phyloP scores from a whole-genome alignment of 2,888 invertebrate genomes.

The Harpalus rubripes region DNA sequence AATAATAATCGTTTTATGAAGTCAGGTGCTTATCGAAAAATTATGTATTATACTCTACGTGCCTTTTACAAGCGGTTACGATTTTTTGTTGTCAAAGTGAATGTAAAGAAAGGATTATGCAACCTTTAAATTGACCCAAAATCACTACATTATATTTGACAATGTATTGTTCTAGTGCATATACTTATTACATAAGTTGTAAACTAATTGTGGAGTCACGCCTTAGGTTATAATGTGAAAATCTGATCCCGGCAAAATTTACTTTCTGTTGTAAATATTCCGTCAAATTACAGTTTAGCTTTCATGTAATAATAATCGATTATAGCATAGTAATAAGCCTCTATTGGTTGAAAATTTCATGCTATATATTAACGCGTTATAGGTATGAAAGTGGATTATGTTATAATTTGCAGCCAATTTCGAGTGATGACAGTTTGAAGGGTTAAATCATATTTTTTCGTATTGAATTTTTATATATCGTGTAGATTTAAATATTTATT shows the following conservation, averaged over 20 bases:
- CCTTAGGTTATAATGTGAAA: slow-evolving; percentile 17
- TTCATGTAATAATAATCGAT: slow-evolving; percentile 1
- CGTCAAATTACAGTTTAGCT: slow-evolving; percentile 5
- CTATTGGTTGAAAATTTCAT: slow-evolving; percentile 10
- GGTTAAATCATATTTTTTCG: neutral
- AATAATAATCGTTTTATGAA: slow-evolving; percentile 3
- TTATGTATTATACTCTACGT: neutral
- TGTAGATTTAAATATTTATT: no score
- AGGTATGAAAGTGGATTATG: neutral
- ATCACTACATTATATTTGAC: slow-evolving; percentile 7
- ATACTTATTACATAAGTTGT: neutral
- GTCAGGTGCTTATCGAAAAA: neutral
- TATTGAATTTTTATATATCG: neutral
- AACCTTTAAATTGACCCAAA: slow-evolving; percentile 23
- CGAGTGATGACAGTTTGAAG: neutral
- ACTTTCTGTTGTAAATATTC: slow-evolving; percentile 20
- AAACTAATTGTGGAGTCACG: slow-evolving; percentile 37
- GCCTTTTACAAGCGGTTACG: neutral
- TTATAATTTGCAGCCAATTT: neutral
- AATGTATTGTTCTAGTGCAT: slow-evolving; percentile 37
- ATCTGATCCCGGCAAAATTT: slow-evolving; percentile 9
- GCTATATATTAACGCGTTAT: neutral
- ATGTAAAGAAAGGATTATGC: slow-evolving; percentile 11
- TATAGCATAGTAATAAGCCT: neutral
- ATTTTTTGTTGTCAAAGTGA: slow-evolving; percentile 6